Evolutionary conservation across 2,797 vertebrate species (phyloP).

Genomic region (Malurus splendens): DNA sequence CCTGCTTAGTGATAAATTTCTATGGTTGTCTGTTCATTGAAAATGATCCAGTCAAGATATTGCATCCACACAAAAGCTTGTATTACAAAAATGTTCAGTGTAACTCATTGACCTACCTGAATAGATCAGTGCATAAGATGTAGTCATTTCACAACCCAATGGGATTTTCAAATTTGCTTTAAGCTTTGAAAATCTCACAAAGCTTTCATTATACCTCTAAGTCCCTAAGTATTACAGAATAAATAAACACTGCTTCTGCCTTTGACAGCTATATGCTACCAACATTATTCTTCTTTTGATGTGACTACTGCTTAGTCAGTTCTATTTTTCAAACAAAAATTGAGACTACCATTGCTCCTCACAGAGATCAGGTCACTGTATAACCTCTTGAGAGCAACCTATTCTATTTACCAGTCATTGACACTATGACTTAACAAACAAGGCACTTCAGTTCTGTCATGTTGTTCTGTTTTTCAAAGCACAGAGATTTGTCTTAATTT

Average conservation of each 20-base stretch:
- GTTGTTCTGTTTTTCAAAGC: neutral
- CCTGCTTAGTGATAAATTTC: conserved; percentile 40
- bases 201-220: neutral
- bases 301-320: neutral
- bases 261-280: neutral
- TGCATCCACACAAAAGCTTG: neutral
- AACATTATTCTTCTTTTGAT: neutral
- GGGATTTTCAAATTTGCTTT: neutral
- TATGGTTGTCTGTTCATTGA: neutral
- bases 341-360: neutral
- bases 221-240: neutral
- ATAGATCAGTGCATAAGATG: neutral
- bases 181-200: neutral
- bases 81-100: neutral
- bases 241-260: neutral
- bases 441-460: neutral
- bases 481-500: neutral
- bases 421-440: conserved; percentile 4
- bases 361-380: neutral
- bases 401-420: neutral
- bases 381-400: neutral
- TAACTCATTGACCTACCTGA: neutral
- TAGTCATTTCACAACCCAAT: neutral
- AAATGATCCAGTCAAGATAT: neutral
- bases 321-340: neutral